These are phyloP conservation scores for Drosophila sp. DNA, from an alignment of 1,140 invertebrate species.

Conservation along the genomic window DNA sequence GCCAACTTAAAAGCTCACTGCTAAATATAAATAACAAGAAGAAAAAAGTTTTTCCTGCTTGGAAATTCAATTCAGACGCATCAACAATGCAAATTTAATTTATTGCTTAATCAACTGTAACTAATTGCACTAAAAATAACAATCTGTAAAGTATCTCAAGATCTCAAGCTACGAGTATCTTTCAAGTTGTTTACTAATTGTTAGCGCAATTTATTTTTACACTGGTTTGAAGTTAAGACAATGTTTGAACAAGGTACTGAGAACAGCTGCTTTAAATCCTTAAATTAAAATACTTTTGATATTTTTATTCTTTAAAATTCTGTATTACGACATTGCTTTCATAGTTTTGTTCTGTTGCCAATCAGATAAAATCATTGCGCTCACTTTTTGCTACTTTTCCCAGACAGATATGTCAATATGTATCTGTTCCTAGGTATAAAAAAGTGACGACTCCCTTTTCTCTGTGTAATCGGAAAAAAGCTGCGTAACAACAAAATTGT, in stretches of 20 bases:
- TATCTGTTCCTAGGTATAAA: neutral
- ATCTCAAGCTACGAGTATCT: neutral
- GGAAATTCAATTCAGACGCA: constrained; percentile 57
- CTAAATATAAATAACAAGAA: constrained; percentile 1
- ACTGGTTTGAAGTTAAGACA: neutral
- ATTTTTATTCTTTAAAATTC: too few relatives aligned
- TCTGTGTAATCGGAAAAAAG: constrained; percentile 7
- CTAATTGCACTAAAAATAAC: constrained; percentile 62
- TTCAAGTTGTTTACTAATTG: constrained; percentile 7
- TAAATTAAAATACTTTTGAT: too few relatives aligned
- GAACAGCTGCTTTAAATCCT: too few relatives aligned
- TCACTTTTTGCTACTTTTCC: neutral
- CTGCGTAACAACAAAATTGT: constrained; percentile 57
- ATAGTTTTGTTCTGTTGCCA: neutral
- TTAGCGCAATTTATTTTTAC: constrained; percentile 1
- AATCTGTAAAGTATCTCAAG: constrained; percentile 25
- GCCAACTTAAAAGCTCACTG: constrained; percentile 16
- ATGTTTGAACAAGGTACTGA: neutral
- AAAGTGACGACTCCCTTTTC: neutral
- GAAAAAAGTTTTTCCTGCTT: constrained; percentile 28
- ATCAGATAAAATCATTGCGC: neutral
- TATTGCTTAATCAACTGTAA: constrained; percentile 60
- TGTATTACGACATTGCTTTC: neutral
- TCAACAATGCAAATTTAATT: constrained; percentile 69
- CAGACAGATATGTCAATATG: neutral